Evolutionary conservation across 2,113 vertebrate species (phyloP).

Genomic region (Rhabdornis inornatus): DNA sequence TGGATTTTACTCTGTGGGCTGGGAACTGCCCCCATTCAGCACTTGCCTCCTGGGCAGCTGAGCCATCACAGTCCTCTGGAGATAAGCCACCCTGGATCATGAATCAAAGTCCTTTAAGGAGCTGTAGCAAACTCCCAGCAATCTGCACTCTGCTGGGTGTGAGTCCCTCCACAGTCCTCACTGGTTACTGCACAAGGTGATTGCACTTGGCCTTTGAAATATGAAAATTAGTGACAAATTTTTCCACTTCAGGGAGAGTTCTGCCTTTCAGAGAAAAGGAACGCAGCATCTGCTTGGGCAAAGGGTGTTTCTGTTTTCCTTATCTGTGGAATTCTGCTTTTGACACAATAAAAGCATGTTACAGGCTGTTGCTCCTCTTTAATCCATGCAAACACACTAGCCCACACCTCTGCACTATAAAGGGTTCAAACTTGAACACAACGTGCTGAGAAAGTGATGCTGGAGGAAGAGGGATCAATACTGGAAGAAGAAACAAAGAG

Average conservation of each 20-base stretch:
- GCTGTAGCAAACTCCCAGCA: background rate
- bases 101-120: slow-evolving; percentile 62
- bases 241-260: background rate
- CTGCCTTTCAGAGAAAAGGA: background rate
- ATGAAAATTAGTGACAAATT: background rate
- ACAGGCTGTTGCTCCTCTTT: background rate
- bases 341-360: background rate
- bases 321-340: background rate
- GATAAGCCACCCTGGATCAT: slow-evolving; percentile 53
- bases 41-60: slow-evolving; percentile 24
- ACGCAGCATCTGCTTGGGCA: background rate
- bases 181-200: fast-evolving
- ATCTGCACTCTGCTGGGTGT: background rate
- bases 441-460: background rate
- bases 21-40: slow-evolving; percentile 35
- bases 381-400: background rate
- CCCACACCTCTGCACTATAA: background rate
- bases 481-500: background rate
- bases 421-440: background rate
- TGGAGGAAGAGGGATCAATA: background rate
- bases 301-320: background rate
- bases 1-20: background rate
- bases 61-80: background rate
- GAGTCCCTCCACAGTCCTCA: background rate
- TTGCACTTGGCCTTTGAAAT: background rate